A percentile compares a stretch with the other conserved stretches of the same genome.
Conservation (phyloP, 2,888 invertebrate genomes). For the Antheraea assamensis region DNA sequence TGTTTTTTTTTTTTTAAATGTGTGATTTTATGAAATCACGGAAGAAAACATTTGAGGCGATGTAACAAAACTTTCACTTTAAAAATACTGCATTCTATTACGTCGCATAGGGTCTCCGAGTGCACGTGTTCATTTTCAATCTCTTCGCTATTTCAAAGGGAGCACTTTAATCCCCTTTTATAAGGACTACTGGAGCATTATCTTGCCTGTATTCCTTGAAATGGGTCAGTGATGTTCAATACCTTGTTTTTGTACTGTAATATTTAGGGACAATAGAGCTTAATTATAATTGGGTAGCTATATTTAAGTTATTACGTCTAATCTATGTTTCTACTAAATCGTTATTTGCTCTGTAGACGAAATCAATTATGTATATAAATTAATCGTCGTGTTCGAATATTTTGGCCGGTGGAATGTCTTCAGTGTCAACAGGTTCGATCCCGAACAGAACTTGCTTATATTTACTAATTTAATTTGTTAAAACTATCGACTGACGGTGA, state of each 20-base stretch:
- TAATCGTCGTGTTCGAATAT: no score
- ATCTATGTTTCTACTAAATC: no score
- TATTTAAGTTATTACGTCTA: neutral
- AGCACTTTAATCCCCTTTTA: conserved; percentile 45
- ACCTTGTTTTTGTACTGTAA: conserved; percentile 25
- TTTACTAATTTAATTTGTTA: no score
- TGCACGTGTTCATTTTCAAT: conserved; percentile 17
- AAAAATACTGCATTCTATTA: neutral
- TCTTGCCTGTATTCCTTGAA: conserved; percentile 33
- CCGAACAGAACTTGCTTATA: no score
- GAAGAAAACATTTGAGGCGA: no score
- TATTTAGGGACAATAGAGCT: neutral
- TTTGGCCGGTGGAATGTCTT: no score
- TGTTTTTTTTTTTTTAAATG: no score
- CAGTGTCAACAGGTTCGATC: no score
- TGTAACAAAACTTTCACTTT: no score
- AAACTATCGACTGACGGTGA: no score
- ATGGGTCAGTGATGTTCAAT: conserved; percentile 34
- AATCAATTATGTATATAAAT: neutral
- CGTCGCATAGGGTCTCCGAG: neutral
- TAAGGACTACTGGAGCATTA: conserved; percentile 38
- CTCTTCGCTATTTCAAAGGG: conserved; percentile 34
- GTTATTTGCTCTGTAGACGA: no score
- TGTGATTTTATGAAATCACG: no score
- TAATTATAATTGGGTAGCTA: neutral